These are phyloP conservation scores for Automeris io DNA, from an alignment of 2,888 invertebrate genomes.

Conservation along the genomic window DNA sequence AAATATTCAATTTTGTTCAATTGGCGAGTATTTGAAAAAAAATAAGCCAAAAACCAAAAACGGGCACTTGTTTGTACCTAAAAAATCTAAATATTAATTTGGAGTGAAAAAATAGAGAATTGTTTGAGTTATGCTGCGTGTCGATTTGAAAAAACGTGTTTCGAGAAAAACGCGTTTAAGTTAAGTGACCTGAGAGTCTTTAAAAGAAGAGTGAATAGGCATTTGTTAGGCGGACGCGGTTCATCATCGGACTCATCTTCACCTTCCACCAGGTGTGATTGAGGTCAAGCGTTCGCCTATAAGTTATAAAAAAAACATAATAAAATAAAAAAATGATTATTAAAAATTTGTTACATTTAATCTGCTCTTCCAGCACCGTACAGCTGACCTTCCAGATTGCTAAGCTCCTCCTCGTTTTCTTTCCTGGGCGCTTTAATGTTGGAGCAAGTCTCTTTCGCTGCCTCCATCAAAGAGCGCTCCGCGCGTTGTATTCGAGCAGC, in stretches of 20 bases:
- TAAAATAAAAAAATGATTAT: not conserved
- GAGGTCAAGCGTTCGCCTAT: no score
- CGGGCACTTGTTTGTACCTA: slow-evolving; percentile 1
- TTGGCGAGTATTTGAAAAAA: slow-evolving; percentile 9
- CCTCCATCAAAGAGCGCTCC: no score
- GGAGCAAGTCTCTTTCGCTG: no score
- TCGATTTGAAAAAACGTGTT: slow-evolving; percentile 5
- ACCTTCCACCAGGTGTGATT: no score
- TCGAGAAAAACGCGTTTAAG: slow-evolving; percentile 7
- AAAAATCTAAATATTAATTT: not conserved
- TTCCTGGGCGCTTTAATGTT: no score
- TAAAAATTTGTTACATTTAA: slow-evolving; percentile 2
- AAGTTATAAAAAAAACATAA: not conserved
- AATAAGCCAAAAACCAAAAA: slow-evolving; percentile 4
- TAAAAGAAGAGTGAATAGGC: no score
- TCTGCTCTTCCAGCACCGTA: slow-evolving; percentile 4
- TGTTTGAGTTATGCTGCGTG: slow-evolving; percentile 4
- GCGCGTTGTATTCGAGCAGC: no score
- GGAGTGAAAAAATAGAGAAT: slow-evolving; percentile 1
- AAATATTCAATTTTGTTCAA: slow-evolving; percentile 9
- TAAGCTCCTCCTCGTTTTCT: no score
- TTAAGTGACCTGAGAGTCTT: no score
- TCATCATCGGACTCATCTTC: no score
- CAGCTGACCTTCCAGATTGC: slow-evolving; percentile 5
- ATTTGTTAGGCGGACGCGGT: no score